A percentile compares a stretch with the other conserved stretches of the same genome.
These are phyloP conservation scores for Phrixothrix hirtus DNA, from an alignment of 2,888 invertebrate genomes.

Conservation along the genomic window DNA sequence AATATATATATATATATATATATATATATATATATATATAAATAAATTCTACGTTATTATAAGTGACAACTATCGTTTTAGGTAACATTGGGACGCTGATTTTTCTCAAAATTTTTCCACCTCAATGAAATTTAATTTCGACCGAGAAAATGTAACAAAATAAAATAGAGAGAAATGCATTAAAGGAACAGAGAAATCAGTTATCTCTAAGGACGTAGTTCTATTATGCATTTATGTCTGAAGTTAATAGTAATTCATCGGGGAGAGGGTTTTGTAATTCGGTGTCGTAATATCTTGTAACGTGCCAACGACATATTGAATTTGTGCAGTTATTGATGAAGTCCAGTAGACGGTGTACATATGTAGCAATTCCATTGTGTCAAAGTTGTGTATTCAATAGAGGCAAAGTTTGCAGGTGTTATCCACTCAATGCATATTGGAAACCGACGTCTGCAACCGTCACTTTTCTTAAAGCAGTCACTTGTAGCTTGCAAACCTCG, in stretches of 20 bases:
- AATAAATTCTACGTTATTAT: no score
- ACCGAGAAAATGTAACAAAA: no score
- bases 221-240: slow-evolving; percentile 6
- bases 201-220: background rate
- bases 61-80: no score
- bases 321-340: slow-evolving; percentile 36
- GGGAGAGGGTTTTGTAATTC: slow-evolving; percentile 14
- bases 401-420: slow-evolving; percentile 51
- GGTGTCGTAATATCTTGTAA: slow-evolving; percentile 41
- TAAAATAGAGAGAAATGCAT: no score
- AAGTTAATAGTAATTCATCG: slow-evolving; percentile 12
- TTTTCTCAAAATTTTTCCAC: no score
- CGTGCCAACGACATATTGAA: slow-evolving; percentile 45
- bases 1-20: no score
- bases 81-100: no score
- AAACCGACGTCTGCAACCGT: slow-evolving; percentile 36
- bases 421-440: slow-evolving; percentile 45
- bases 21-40: no score
- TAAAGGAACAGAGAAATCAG: no score
- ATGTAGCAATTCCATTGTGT: slow-evolving; percentile 32
- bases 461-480: slow-evolving; percentile 34
- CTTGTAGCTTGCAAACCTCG: slow-evolving; percentile 37
- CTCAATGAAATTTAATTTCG: no score
- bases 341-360: slow-evolving; percentile 33
- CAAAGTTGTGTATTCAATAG: slow-evolving; percentile 32